Conservation (phyloP, 2,888 invertebrate species). For the Synanthedon tipuliformis region DNA sequence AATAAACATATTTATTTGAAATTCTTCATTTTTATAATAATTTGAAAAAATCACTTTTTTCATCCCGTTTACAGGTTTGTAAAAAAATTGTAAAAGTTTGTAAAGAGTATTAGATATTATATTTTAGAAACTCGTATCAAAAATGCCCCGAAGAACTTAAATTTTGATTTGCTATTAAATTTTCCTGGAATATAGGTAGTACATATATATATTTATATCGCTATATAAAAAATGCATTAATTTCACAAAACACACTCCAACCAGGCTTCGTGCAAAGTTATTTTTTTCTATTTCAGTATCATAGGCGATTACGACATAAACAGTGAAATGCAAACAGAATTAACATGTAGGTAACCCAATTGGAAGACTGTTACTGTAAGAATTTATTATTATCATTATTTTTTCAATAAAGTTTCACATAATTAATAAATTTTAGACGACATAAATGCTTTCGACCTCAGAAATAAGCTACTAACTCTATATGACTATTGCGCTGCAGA, state of each 20-base stretch:
- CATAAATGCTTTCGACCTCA: background rate
- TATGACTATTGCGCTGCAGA: conserved; percentile 37
- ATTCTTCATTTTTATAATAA: too few relatives aligned
- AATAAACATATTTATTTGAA: too few relatives aligned
- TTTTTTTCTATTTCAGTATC: too few relatives aligned
- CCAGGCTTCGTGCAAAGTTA: too few relatives aligned
- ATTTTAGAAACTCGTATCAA: too few relatives aligned
- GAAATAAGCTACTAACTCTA: conserved; percentile 8
- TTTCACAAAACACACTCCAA: background rate
- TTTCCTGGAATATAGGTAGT: too few relatives aligned
- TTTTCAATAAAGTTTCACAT: background rate
- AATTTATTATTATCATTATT: conserved; percentile 9
- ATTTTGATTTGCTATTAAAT: too few relatives aligned
- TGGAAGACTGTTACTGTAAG: conserved; percentile 52
- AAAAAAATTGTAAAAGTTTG: too few relatives aligned
- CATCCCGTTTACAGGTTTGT: too few relatives aligned
- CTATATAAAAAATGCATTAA: background rate
- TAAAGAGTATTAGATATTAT: too few relatives aligned
- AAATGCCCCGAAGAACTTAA: too few relatives aligned
- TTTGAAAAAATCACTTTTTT: too few relatives aligned
- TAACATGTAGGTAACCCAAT: conserved; percentile 34
- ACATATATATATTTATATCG: background rate
- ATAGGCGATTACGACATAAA: background rate
- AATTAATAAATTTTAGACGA: background rate
- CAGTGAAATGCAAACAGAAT: conserved; percentile 20